phyloP scores from a whole-genome alignment of 2,113 vertebrate species.

The Phylloscopus trochilus region DNA sequence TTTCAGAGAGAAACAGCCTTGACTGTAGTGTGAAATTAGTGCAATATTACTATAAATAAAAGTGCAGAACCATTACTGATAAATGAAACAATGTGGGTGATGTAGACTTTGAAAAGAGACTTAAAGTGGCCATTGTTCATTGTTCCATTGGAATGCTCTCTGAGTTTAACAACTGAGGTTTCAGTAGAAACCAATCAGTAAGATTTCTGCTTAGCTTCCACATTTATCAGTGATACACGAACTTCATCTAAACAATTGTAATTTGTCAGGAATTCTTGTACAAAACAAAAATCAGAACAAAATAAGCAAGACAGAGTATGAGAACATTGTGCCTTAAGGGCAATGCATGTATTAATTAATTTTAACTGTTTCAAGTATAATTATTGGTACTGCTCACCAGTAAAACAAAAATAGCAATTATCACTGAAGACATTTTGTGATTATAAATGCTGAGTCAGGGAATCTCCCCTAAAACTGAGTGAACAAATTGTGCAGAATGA shows the following conservation, averaged over 20 bases:
- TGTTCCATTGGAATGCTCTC: neutral
- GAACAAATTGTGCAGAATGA: neutral
- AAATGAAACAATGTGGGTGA: slow-evolving; percentile 3
- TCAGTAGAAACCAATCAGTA: neutral
- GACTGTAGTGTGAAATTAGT: neutral
- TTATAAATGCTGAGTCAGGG: neutral
- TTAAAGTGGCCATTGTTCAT: neutral
- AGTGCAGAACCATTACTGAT: neutral
- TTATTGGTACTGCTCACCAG: neutral
- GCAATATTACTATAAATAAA: slow-evolving; percentile 14
- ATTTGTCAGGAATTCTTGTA: neutral
- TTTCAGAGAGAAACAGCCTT: slow-evolving; percentile 24
- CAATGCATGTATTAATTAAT: neutral
- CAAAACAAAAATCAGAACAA: neutral
- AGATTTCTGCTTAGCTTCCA: neutral
- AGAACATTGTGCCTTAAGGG: neutral
- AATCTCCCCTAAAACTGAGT: neutral
- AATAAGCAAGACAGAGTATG: neutral
- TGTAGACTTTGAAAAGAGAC: neutral
- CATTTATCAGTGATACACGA: neutral
- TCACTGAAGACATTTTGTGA: neutral
- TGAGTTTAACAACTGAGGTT: neutral
- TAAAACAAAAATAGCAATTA: neutral
- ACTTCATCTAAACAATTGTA: neutral
- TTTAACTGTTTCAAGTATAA: neutral